phyloP scores from a whole-genome alignment of 2,113 vertebrate species.

The Brienomyrus longianalis region DNA sequence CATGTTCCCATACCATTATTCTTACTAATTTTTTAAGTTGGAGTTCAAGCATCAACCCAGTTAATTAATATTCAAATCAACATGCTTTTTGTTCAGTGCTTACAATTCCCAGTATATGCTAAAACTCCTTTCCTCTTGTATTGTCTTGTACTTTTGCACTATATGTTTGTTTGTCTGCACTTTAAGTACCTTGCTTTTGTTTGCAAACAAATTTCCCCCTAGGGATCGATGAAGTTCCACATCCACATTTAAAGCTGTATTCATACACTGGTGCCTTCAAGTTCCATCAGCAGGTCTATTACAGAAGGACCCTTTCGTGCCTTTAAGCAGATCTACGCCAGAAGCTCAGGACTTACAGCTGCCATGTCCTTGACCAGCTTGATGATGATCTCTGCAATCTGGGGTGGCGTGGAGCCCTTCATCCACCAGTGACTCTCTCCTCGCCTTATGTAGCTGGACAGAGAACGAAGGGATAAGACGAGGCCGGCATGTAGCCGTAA shows the following conservation, averaged over 20 bases:
- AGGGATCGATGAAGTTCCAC: neutral
- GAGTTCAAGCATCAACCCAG: neutral
- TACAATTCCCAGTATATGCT: neutral
- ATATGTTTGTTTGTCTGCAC: neutral
- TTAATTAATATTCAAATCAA: neutral
- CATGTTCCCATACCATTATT: neutral
- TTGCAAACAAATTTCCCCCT: neutral
- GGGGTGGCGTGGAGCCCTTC: slow-evolving; percentile 95
- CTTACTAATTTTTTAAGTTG: neutral
- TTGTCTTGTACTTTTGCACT: neutral
- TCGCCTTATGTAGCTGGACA: slow-evolving; percentile 81
- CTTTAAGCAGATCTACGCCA: neutral
- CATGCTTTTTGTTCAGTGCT: neutral
- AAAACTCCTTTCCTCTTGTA: neutral
- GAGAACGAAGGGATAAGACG: neutral
- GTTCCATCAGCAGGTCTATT: neutral
- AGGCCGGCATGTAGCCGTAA: neutral
- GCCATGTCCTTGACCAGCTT: slow-evolving; percentile 98
- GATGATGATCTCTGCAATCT: slow-evolving; percentile 98
- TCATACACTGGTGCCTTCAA: neutral
- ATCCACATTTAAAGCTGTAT: neutral
- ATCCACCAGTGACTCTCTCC: slow-evolving; percentile 99
- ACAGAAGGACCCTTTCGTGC: neutral
- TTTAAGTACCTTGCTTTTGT: neutral
- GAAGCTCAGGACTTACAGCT: slow-evolving; percentile 66